phyloP scores from a whole-genome alignment of 2,113 vertebrate genomes.

The Synodontis membranacea region DNA sequence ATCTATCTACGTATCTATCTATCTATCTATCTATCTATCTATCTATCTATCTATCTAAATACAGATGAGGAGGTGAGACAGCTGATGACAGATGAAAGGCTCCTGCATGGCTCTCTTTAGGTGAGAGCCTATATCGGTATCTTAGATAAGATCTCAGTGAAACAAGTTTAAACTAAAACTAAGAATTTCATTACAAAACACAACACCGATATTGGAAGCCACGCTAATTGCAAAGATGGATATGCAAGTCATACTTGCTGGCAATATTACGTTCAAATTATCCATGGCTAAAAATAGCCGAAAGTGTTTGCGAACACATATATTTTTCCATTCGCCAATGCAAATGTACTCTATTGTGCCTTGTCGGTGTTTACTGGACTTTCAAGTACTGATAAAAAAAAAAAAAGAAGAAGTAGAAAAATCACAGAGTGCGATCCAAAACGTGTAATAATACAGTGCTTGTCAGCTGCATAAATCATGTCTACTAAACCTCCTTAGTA shows the following conservation, averaged over 20 bases:
- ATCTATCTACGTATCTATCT: no score
- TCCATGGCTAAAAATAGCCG: not conserved
- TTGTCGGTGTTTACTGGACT: not conserved
- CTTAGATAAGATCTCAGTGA: not conserved
- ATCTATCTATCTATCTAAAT: no score
- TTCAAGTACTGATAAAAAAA: not conserved
- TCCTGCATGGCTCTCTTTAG: not conserved
- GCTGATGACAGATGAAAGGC: not conserved
- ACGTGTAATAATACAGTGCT: not conserved
- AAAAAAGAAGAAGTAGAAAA: not conserved
- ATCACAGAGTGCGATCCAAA: not conserved
- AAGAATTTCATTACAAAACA: not conserved
- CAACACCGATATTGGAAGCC: not conserved
- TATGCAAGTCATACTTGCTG: not conserved
- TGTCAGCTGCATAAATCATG: not conserved
- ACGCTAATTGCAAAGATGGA: not conserved
- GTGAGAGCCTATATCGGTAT: no score
- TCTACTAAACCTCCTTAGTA: not conserved
- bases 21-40: no score
- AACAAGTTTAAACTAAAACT: not conserved
- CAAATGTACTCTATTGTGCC: not conserved
- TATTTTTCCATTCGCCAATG: not conserved
- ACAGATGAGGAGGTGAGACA: not conserved
- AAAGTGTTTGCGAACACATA: not conserved
- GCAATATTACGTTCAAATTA: not conserved